Percentiles rank a stretch among this genome's conserved stretches.
Conservation (phyloP, 2,113 vertebrate species). For the Pedetes capensis region DNA sequence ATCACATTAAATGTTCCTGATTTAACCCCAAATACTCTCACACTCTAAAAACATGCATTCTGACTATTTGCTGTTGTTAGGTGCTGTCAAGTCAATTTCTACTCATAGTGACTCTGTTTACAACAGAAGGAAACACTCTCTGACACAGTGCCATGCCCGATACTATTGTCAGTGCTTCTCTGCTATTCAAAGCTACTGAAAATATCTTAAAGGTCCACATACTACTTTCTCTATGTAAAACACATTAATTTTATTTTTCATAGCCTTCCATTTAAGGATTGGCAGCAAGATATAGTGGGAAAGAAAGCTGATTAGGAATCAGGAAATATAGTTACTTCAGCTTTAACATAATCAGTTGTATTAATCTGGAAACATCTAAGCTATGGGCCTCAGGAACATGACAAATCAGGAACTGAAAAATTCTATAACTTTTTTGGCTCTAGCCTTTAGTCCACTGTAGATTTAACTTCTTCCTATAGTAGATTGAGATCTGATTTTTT, state of each 20-base stretch:
- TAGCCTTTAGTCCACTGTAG: neutral
- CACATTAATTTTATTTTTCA: neutral
- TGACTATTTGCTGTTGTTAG: too few relatives aligned
- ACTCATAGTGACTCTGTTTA: too few relatives aligned
- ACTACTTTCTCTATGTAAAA: neutral
- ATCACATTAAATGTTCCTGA: neutral
- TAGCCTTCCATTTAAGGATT: neutral
- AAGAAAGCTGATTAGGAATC: neutral
- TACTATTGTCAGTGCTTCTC: too few relatives aligned
- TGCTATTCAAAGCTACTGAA: neutral
- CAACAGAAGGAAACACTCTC: too few relatives aligned
- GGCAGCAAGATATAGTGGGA: neutral
- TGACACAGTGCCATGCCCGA: too few relatives aligned
- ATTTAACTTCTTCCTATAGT: slow-evolving; percentile 43
- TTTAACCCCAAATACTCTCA: neutral
- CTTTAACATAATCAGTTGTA: neutral
- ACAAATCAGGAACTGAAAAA: neutral
- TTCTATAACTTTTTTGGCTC: neutral
- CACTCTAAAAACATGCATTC: neutral
- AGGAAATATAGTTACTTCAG: neutral
- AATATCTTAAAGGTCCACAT: neutral
- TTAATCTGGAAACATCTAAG: neutral
- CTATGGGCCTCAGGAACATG: neutral
- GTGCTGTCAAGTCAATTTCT: too few relatives aligned
- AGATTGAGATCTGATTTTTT: slow-evolving; percentile 7